Conservation (phyloP, 2,113 vertebrate genomes). For the Rhodinocichla rosea region DNA sequence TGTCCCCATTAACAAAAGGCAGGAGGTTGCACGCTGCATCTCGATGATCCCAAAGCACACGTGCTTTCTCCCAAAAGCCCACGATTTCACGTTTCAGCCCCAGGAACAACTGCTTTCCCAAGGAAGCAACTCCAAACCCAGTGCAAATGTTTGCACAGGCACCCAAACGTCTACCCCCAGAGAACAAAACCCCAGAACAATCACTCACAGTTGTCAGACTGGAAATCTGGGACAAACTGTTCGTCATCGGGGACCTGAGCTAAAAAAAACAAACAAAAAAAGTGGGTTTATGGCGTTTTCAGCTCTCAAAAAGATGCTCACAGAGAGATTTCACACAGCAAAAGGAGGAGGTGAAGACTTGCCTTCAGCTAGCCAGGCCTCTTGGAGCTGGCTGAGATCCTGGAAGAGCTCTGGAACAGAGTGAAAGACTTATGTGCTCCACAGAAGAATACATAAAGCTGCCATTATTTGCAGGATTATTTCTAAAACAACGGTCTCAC, state of each 20-base stretch:
- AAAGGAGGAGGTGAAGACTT: slow-evolving; percentile 70
- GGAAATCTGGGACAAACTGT: slow-evolving; percentile 98
- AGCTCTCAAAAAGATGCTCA: background rate
- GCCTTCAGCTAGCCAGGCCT: slow-evolving; percentile 97
- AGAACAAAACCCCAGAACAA: background rate
- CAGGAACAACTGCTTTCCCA: background rate
- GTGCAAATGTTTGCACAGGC: background rate
- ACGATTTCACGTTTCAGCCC: accelerated
- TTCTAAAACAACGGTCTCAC: accelerated
- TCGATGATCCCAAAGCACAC: background rate
- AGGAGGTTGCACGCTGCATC: background rate
- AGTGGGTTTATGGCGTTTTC: background rate
- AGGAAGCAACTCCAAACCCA: background rate
- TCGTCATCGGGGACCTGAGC: slow-evolving; percentile 98
- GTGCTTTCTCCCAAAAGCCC: background rate
- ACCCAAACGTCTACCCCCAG: background rate
- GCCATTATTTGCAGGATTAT: background rate
- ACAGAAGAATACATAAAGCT: background rate
- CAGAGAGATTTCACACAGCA: background rate
- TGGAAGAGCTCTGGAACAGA: slow-evolving; percentile 91
- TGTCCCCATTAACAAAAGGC: background rate
- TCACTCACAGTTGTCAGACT: slow-evolving; percentile 95
- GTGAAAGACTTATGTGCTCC: slow-evolving; percentile 35
- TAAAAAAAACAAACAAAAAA: slow-evolving; percentile 43
- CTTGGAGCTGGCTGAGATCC: slow-evolving; percentile 96